Evolutionary conservation across 1,140 invertebrate genomes (phyloP), one percentile per base, ranked within the genome.

Genomic region (Lineus longissimus): DNA sequence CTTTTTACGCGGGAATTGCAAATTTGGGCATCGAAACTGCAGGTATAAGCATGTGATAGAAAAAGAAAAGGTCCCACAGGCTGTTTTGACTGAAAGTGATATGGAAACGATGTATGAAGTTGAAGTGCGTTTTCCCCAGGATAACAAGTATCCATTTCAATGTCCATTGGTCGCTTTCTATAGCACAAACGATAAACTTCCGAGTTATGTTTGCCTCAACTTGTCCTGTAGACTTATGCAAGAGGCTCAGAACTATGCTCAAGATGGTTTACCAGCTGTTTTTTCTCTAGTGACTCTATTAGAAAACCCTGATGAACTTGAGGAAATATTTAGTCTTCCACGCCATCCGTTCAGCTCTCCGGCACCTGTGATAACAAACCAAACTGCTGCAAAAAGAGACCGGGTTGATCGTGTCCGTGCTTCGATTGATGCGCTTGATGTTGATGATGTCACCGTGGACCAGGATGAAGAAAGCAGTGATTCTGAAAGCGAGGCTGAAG

Each of bases 221-320:
- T 77, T 79, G n/a, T 72, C 74, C 58, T 68, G 71, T 40, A 62
- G 68, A 58, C 60, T 79, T 25, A 67, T 76, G 43, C 33, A 67
- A 7, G 67, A 73, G 57, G 76, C 77, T 2, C 70, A 68, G 41
- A 58, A 66, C 29, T 47, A 64, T 25, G 65, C 70, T n/a, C 68
- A 70, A 25, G 47, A 30, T 36, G 56, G 70, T 17, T 60, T 58
- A 7, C 74, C 77, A 19, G 70, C 68, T 40, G 64, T 78, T 0
- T 79, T 77, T 69, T 69, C 72, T 22, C 61, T 79, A 15, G 68
- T 77, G 9, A 70, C 69, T 70, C 17, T 73, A 13, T 66, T 79
- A 25, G 74, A 79, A 30, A 67, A 79, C 64, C 66, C 68, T 23
- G 58, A 55, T 30, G 64, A 73, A 30, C 40, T 77, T 22, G 40